phyloP scores from a whole-genome alignment of 2,113 vertebrate genomes.

The Apaloderma vittatum region DNA sequence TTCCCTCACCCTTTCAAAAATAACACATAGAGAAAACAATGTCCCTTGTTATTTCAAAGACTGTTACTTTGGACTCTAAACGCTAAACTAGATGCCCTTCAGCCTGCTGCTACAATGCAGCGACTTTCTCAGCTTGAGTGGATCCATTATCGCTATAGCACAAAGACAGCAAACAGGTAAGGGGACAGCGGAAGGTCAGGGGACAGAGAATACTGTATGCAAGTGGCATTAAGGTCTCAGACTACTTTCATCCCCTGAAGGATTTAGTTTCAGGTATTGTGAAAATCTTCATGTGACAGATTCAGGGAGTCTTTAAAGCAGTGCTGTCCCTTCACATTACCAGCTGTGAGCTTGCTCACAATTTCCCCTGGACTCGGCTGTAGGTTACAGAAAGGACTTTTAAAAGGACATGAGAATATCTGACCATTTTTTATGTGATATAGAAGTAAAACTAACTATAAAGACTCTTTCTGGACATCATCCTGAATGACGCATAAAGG shows the following conservation, averaged over 20 bases:
- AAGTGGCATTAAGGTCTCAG: not conserved
- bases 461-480: not conserved
- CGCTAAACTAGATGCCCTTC: not conserved
- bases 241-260: not conserved
- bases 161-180: not conserved
- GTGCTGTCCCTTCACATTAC: not conserved
- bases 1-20: slow-evolving; percentile 5
- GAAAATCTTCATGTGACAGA: not conserved
- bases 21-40: not conserved
- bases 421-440: not conserved
- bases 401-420: not conserved
- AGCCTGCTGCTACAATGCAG: not conserved
- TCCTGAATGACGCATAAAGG: not conserved
- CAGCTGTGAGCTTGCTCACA: not conserved
- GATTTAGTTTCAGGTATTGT: not conserved
- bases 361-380: not conserved
- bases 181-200: not conserved
- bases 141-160: not conserved
- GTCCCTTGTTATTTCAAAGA: not conserved
- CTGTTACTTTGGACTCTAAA: not conserved
- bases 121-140: not conserved
- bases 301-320: not conserved
- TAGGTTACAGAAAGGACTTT: not conserved
- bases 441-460: not conserved
- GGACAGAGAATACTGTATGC: not conserved